A percentile compares a stretch with the other conserved stretches of the same genome.
These are phyloP conservation scores for Brenthis hecate DNA, from an alignment of 2,888 invertebrate genomes.

Conservation along the genomic window DNA sequence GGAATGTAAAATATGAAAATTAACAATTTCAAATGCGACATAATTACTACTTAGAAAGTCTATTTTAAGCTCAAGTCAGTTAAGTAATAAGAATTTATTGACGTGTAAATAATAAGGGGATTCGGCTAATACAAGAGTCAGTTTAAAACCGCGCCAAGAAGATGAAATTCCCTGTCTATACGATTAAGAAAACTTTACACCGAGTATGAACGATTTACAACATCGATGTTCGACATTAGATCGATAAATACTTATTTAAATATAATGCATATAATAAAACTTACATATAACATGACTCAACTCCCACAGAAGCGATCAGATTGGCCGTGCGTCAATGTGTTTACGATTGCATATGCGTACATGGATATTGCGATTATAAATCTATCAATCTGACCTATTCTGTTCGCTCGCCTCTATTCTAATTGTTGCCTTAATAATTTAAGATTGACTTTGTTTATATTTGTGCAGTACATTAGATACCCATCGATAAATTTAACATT, in stretches of 20 bases:
- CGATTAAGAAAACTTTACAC: conserved; percentile 50
- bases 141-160: conserved; percentile 35
- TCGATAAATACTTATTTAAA: conserved; percentile 52
- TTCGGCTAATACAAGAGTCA: conserved; percentile 31
- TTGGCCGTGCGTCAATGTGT: conserved; percentile 40
- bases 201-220: conserved; percentile 48
- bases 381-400: conserved; percentile 60
- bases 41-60: conserved; percentile 22
- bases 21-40: conserved; percentile 21
- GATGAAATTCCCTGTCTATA: conserved; percentile 46
- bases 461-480: conserved; percentile 58
- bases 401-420: conserved; percentile 57
- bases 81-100: conserved; percentile 21
- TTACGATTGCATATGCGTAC: conserved; percentile 16
- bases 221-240: conserved; percentile 56
- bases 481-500: conserved; percentile 42
- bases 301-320: conserved; percentile 58
- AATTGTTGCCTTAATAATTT: conserved; percentile 61
- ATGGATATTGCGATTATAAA: conserved; percentile 24
- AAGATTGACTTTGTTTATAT: conserved; percentile 66
- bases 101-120: conserved; percentile 18
- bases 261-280: conserved; percentile 54
- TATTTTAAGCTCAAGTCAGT: conserved; percentile 29
- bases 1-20: conserved; percentile 50
- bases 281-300: conserved; percentile 54